Conservation (phyloP, 1,140 invertebrate genomes). For the Drosophila pseudoananassae region DNA sequence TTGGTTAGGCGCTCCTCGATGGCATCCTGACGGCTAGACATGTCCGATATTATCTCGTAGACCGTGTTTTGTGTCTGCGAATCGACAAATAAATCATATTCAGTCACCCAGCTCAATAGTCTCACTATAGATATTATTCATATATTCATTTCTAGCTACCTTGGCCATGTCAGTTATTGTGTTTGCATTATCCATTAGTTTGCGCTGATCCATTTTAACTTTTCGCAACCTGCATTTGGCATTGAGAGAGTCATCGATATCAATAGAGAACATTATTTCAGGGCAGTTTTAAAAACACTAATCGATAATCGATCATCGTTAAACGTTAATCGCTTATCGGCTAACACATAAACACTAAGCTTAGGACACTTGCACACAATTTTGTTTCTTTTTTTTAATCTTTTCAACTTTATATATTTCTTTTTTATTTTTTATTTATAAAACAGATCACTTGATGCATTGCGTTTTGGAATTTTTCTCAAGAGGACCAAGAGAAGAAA, state of each 20-base stretch:
- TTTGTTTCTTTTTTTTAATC: not conserved
- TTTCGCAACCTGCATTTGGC: slow-evolving; percentile 92
- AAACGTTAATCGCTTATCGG: not conserved
- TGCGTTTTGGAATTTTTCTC: not conserved
- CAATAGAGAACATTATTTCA: slow-evolving; percentile 54
- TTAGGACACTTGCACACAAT: slow-evolving; percentile 8
- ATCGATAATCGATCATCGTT: slow-evolving; percentile 1
- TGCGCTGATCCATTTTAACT: slow-evolving; percentile 99
- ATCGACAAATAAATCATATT: slow-evolving; percentile 7
- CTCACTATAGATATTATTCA: not conserved
- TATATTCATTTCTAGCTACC: slow-evolving; percentile 87
- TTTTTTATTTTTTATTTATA: not conserved
- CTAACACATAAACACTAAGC: slow-evolving; percentile 28
- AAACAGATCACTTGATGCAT: slow-evolving; percentile 1
- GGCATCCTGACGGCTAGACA: slow-evolving; percentile 95
- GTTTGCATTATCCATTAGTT: slow-evolving; percentile 99
- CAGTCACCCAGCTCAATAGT: not conserved
- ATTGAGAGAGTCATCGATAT: slow-evolving; percentile 63
- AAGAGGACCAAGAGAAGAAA: too few species aligned
- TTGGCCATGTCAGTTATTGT: slow-evolving; percentile 99
- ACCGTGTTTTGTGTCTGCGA: slow-evolving; percentile 97
- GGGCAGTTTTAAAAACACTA: not conserved
- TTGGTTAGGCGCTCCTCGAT: slow-evolving; percentile 94
- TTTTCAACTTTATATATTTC: not conserved
- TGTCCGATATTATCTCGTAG: slow-evolving; percentile 98